These are phyloP conservation scores for Euglossa dilemma DNA, from an alignment of 1,140 invertebrate species.

Conservation along the genomic window DNA sequence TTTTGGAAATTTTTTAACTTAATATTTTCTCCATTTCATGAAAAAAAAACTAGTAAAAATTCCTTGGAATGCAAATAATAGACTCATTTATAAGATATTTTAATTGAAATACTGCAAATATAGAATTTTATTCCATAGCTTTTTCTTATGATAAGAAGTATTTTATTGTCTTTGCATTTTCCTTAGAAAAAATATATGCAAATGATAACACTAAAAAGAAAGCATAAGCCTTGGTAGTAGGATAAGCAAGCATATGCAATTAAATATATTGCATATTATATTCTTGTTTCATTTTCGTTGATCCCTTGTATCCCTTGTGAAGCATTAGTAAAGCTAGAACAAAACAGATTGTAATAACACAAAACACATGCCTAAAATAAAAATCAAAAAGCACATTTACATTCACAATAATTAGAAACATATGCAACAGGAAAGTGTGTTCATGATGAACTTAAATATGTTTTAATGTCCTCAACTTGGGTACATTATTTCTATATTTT, in stretches of 20 bases:
- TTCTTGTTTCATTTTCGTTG: neutral
- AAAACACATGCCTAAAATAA: constrained; percentile 50
- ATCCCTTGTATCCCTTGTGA: constrained; percentile 24
- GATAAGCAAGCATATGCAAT: constrained; percentile 34
- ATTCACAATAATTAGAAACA: neutral
- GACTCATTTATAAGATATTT: neutral
- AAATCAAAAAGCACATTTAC: constrained; percentile 1
- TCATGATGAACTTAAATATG: neutral
- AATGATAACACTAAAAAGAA: neutral
- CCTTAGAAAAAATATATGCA: neutral
- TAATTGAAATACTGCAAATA: neutral
- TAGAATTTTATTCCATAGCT: neutral
- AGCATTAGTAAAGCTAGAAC: constrained; percentile 58
- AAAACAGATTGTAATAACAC: constrained; percentile 60
- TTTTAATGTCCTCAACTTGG: neutral
- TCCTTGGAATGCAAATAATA: neutral
- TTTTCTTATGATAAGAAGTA: neutral
- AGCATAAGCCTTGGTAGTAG: constrained; percentile 21
- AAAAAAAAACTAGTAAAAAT: no score
- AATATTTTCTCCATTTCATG: neutral
- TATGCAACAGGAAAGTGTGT: neutral
- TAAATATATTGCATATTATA: neutral
- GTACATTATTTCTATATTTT: neutral
- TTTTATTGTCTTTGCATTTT: neutral
- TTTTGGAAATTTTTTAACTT: neutral